These are phyloP conservation scores for Myrmecophaga tridactyla DNA, from an alignment of 2,113 vertebrate genomes.

Conservation along the genomic window DNA sequence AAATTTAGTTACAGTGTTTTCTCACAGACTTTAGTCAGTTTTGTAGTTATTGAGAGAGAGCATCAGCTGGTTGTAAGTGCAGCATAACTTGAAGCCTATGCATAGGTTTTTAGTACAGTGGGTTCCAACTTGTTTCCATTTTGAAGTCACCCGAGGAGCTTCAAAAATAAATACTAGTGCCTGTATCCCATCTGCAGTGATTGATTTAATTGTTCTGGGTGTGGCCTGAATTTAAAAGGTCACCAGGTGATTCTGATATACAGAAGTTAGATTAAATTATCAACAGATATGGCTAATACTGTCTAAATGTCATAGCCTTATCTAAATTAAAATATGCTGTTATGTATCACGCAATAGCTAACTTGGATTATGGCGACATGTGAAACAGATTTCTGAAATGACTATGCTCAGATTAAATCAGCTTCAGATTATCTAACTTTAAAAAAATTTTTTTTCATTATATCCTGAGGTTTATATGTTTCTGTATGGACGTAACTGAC, in stretches of 20 bases:
- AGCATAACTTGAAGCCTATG: too few species aligned
- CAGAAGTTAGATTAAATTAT: background rate
- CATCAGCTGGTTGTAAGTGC: too few species aligned
- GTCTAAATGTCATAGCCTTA: background rate
- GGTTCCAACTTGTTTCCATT: too few species aligned
- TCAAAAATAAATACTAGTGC: background rate
- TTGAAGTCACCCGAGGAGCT: too few species aligned
- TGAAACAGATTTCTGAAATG: background rate
- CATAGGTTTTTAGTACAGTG: too few species aligned
- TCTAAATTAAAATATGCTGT: background rate
- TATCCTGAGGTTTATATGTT: background rate
- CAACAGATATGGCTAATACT: background rate
- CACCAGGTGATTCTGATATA: background rate
- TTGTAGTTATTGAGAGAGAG: too few species aligned
- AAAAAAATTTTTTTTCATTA: background rate
- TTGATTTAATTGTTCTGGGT: background rate
- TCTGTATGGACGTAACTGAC: background rate
- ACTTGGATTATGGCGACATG: background rate
- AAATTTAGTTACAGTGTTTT: background rate
- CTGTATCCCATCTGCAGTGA: background rate
- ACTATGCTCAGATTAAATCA: background rate
- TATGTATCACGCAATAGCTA: background rate
- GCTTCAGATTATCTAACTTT: background rate
- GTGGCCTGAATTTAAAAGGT: background rate
- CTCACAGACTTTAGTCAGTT: background rate